These are phyloP conservation scores for Cavia aperea DNA, from an alignment of 2,113 vertebrate species.

Conservation along the genomic window DNA sequence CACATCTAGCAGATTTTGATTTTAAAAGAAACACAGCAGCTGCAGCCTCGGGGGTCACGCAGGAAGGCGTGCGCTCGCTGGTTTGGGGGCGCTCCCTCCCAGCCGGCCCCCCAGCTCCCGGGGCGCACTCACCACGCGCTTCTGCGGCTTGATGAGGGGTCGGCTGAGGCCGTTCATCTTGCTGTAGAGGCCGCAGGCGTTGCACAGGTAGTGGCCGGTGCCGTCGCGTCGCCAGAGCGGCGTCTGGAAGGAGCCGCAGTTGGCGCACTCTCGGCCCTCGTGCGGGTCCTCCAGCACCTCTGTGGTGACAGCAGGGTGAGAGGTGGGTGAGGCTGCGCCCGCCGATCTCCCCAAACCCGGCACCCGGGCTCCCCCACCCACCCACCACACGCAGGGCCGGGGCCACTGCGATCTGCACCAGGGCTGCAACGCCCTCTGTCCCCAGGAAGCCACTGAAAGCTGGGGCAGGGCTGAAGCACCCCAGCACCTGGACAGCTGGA, in stretches of 20 bases:
- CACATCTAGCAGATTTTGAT: neutral
- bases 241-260: slow-evolving; percentile 98
- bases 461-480: neutral
- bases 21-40: neutral
- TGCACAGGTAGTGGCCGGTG: slow-evolving; percentile 98
- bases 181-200: slow-evolving; percentile 98
- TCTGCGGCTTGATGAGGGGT: slow-evolving; percentile 97
- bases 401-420: neutral
- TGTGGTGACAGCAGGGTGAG: slow-evolving; percentile 44
- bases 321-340: neutral
- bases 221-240: slow-evolving; percentile 97
- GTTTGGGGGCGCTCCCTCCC: no score
- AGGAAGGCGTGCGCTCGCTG: accelerated
- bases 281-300: slow-evolving; percentile 94
- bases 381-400: neutral
- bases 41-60: no score
- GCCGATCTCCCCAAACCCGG: neutral
- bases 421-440: neutral
- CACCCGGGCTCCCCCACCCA: neutral
- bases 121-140: slow-evolving; percentile 90
- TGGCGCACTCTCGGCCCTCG: slow-evolving; percentile 95
- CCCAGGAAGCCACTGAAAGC: neutral
- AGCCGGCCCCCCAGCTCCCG: neutral
- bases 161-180: slow-evolving; percentile 99
- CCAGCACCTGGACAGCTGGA: neutral